Evolutionary conservation across 2,888 invertebrate genomes (phyloP).

Genomic region (Ophioninae sp.): DNA sequence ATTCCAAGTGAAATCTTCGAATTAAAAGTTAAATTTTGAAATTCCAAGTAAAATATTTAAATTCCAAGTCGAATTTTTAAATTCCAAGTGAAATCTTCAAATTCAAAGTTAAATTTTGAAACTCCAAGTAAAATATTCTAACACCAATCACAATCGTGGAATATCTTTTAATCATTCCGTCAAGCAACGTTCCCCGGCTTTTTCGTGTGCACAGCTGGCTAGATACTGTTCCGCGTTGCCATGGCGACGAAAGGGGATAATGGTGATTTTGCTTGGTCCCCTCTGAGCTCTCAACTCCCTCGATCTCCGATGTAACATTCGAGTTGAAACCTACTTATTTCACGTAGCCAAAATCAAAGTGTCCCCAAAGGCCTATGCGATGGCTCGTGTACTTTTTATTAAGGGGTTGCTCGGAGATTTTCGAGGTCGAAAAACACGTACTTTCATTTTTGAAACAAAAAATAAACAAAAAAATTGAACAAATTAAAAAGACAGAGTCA

Average conservation of each 20-base stretch:
- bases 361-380: neutral
- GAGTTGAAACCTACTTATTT: conserved; percentile 21
- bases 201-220: conserved; percentile 13
- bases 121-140: too few relatives aligned
- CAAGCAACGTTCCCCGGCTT: neutral
- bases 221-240: conserved; percentile 28
- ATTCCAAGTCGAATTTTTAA: too few relatives aligned
- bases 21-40: too few relatives aligned
- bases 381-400: neutral
- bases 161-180: conserved; percentile 35
- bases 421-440: too few relatives aligned
- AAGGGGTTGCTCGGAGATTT: neutral
- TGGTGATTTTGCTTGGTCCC: conserved; percentile 17
- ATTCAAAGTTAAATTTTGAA: too few relatives aligned
- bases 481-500: too few relatives aligned
- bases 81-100: too few relatives aligned
- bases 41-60: too few relatives aligned
- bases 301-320: conserved; percentile 34
- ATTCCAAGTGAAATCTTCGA: too few relatives aligned
- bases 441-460: too few relatives aligned
- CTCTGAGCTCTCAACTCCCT: conserved; percentile 26
- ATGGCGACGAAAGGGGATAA: conserved; percentile 42
- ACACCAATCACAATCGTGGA: conserved; percentile 11
- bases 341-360: conserved; percentile 1
- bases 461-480: too few relatives aligned